Base-by-base conservation (phyloP, 1,140 invertebrate genomes). In the Philopotamus ludificatus region DNA sequence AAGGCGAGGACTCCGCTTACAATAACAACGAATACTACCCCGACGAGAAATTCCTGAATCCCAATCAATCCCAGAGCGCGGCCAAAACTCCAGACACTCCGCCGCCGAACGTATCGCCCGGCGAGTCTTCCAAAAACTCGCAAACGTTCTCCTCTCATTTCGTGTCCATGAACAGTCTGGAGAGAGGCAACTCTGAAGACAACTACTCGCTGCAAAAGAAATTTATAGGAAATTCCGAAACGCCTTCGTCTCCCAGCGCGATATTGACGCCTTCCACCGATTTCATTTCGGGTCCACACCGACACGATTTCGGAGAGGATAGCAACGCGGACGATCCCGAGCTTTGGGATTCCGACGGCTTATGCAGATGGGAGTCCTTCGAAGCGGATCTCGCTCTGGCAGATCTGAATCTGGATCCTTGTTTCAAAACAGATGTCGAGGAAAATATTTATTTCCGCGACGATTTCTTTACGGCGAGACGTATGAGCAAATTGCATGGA, bases 141-240 rank as follows among this genome's bases (percentile, higher is more conserved):
- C 81, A 83, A 72, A 82, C 81, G 25, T 83, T 83, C 68, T 82
- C 82, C 16, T 83, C 82, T n/a, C 81, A 82, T 72, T 83, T 83
- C 68, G 82, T 82, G 1, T 84, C 82, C 2, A 76, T 80, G 10
- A 80, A 76, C 23, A 83, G 80, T 68, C 77, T 83, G 50, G 77
- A 79, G 44, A 66, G 41, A 49, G 62, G 53, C 2, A 66, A 72
- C 20, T 71, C 70, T 12, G 71, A 70, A 54, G 69, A 66, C 39
- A 54, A 71, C 39, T 67, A 59, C 18, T 63, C 68, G 9, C 68
- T 68, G n/a, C 63, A 76, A 71, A 65, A 76, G 76, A 34, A 75
- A 75, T 58, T 74, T 73, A 28, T 68, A 4, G 58, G 59, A 16
- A 51, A 61, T 47, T 66, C 68, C 1, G 75, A 75, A 54, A 75